These are phyloP conservation scores for Nomia melanderi DNA, from an alignment of 1,140 invertebrate species.

Conservation along the genomic window DNA sequence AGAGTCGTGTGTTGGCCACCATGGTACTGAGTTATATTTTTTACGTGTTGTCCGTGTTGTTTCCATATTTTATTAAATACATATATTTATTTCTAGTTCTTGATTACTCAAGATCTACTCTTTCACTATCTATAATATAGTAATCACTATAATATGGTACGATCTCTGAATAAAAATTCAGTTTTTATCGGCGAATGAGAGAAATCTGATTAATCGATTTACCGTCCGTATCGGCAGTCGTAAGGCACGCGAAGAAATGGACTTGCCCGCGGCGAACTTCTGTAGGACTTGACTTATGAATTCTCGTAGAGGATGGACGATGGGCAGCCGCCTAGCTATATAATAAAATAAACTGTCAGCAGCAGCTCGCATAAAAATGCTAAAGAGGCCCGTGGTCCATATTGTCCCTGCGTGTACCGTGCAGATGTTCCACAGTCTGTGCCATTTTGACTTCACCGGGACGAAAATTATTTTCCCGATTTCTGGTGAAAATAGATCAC, in stretches of 20 bases:
- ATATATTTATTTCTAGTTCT: too few species aligned
- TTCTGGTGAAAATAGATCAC: neutral
- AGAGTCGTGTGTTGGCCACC: too few species aligned
- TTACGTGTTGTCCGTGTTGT: too few species aligned
- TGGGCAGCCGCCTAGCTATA: constrained; percentile 73
- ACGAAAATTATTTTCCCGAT: neutral
- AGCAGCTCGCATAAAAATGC: constrained; percentile 80
- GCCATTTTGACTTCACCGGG: neutral
- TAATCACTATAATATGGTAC: neutral
- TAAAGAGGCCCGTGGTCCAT: constrained; percentile 70
- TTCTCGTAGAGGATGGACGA: constrained; percentile 68
- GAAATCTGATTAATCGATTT: constrained; percentile 1
- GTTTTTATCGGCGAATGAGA: neutral
- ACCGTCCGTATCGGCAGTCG: constrained; percentile 10
- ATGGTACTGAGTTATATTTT: too few species aligned
- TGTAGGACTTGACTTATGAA: constrained; percentile 70
- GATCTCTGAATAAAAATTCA: neutral
- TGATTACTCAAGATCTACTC: too few species aligned
- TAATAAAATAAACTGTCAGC: constrained; percentile 81
- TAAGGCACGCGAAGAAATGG: constrained; percentile 37
- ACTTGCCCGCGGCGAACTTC: constrained; percentile 27
- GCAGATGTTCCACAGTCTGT: constrained; percentile 49
- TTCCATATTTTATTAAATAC: too few species aligned
- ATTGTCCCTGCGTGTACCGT: constrained; percentile 47
- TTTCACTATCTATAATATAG: too few species aligned